Evolutionary conservation across 1,140 invertebrate species (phyloP), one percentile per base, ranked within the genome.

Genomic region (Musca vetustissima): DNA sequence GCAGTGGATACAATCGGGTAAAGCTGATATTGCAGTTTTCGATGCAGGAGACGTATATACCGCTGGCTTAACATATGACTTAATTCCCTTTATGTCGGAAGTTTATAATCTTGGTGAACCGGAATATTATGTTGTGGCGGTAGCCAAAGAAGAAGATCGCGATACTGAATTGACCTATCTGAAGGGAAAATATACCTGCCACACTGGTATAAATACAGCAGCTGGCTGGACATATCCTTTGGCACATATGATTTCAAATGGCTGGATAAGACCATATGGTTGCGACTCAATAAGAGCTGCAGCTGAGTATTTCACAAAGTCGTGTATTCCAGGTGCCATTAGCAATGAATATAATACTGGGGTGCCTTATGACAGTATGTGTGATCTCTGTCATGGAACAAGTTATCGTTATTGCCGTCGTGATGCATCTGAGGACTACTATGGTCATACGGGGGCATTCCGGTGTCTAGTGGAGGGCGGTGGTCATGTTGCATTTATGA

Each of bases 191-290:
- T 87, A 92, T 74, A 95, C 95, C 0, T 99, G 97, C 76, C 95
- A 98, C 82, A 90, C 94, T 1, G 95, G 95, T 25, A 92, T 98
- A 21, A 93, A 92, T 68, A 93, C 90, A 67, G 96, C 93, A 0
- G 96, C 96, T 13, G 97, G 97, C 4, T 99, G 97, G 97, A 88
- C 98, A 0, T 92, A 98, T 74, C 97, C 97, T 0, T 83, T 98
- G 74, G 95, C 95, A 1, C 97, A 95, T 78, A 86, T 98, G 0
- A 88, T 98, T 15, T 94, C 95, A 21, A 98, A 98, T 75, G 90
- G 92, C 28, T 94, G 96, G 89, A 96, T 98, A 70, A 82, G 96
- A 22, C 90, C 93, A 1, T 95, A 96, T 77, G 93, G 93, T 14
- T 98, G 96, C 79, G 92, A 98, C 83, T 92, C 93, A 0, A 87